Conservation (phyloP, 2,113 vertebrate species). For the Madoqua kirkii region DNA sequence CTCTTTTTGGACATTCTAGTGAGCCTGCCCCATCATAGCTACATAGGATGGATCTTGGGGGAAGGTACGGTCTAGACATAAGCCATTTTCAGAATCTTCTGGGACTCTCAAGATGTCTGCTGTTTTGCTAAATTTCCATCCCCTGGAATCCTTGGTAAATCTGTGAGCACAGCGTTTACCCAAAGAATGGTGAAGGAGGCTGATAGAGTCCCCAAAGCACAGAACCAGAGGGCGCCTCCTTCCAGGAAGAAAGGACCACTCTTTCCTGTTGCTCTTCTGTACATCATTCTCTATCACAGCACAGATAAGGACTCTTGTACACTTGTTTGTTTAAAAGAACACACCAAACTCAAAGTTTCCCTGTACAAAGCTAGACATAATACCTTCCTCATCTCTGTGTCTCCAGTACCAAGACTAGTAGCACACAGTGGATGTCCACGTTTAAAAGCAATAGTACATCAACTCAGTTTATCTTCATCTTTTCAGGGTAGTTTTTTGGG, state of each 20-base stretch:
- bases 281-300: accelerated
- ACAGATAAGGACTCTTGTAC: neutral
- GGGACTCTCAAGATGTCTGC: neutral
- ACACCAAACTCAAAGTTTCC: neutral
- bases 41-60: neutral
- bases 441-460: neutral
- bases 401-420: too few species aligned
- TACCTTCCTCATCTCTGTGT: neutral
- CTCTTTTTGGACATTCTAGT: neutral
- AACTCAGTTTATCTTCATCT: neutral
- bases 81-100: neutral
- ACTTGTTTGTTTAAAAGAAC: neutral
- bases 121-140: neutral
- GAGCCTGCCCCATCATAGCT: neutral
- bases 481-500: neutral
- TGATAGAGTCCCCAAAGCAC: neutral
- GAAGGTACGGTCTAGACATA: neutral
- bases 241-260: neutral
- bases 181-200: neutral
- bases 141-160: neutral
- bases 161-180: too few species aligned
- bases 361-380: neutral
- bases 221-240: neutral
- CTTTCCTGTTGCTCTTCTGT: accelerated
- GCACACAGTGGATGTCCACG: neutral